phyloP scores from a whole-genome alignment of 2,113 vertebrate species.

The Mobula hypostoma region DNA sequence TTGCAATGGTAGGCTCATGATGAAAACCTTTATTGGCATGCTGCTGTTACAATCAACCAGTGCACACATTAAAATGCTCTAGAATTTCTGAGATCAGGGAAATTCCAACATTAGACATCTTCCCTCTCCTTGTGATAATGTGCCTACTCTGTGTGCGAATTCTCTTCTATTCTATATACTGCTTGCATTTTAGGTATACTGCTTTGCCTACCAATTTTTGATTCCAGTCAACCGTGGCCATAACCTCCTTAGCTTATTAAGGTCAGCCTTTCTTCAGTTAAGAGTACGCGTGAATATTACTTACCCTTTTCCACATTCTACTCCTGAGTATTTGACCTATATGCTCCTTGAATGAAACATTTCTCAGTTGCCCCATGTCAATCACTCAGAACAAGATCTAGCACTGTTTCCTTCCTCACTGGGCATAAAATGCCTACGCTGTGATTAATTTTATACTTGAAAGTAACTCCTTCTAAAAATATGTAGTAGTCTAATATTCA shows the following conservation, averaged over 20 bases:
- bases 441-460: neutral
- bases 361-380: neutral
- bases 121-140: neutral
- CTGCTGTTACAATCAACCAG: too few relatives aligned
- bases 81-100: neutral
- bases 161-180: too few relatives aligned
- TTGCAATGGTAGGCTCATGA: too few relatives aligned
- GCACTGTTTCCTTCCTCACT: neutral
- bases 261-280: neutral
- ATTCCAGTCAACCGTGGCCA: neutral
- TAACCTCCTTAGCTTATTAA: neutral
- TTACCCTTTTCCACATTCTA: neutral
- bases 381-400: neutral
- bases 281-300: neutral
- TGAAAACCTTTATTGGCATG: too few relatives aligned
- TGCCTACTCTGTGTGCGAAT: neutral
- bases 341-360: too few relatives aligned
- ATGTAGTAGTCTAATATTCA: neutral
- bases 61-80: too few relatives aligned
- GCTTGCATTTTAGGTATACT: neutral
- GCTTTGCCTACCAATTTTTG: neutral
- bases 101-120: neutral
- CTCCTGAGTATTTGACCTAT: neutral
- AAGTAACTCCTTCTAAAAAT: neutral
- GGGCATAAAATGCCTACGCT: neutral